Evolutionary conservation across 1,140 invertebrate genomes (phyloP).

Genomic region (Nymphalis io): DNA sequence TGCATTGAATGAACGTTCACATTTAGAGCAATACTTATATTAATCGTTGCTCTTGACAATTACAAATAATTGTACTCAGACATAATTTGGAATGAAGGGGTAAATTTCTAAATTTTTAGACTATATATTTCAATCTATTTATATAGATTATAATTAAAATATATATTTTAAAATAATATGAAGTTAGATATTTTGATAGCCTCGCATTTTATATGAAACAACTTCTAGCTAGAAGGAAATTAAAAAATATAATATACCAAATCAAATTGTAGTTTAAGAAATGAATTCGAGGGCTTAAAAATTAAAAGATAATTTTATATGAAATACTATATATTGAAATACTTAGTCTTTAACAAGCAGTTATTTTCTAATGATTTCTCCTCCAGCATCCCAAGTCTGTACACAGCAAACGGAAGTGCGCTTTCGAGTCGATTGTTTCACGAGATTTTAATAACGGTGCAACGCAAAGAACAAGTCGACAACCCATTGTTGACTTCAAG

Average conservation of each 20-base stretch:
- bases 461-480: slow-evolving; percentile 76
- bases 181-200: too few species aligned
- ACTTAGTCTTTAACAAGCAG: not conserved
- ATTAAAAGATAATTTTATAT: too few species aligned
- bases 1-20: slow-evolving; percentile 62
- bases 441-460: slow-evolving; percentile 81
- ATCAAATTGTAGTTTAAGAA: too few species aligned
- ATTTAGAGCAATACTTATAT: slow-evolving; percentile 9
- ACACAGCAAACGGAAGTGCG: slow-evolving; percentile 68
- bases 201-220: too few species aligned
- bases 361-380: slow-evolving; percentile 23
- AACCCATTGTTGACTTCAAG: slow-evolving; percentile 75
- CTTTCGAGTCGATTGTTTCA: slow-evolving; percentile 80
- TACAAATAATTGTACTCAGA: not conserved
- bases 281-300: too few species aligned
- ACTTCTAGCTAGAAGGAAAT: too few species aligned
- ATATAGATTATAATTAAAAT: too few species aligned
- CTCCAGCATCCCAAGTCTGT: slow-evolving; percentile 39
- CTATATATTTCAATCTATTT: too few species aligned
- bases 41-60: not conserved
- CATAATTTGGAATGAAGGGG: too few species aligned
- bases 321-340: not conserved
- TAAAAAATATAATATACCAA: too few species aligned
- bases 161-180: too few species aligned
- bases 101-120: too few species aligned